phyloP scores from a whole-genome alignment of 2,113 vertebrate genomes.

The Lanius collurio region DNA sequence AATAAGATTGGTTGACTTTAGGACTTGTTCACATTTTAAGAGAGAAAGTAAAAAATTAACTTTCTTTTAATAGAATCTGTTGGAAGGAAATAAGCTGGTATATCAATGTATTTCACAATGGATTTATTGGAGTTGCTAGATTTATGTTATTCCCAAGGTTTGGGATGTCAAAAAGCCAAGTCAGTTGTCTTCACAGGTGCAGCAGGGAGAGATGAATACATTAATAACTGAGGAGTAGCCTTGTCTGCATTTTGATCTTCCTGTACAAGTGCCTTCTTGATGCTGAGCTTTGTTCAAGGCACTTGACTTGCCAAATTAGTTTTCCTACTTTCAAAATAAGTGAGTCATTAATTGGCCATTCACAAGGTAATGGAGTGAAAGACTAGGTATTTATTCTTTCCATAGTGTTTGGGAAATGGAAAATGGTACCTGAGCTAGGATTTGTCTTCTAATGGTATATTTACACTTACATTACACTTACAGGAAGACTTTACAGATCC shows the following conservation, averaged over 20 bases:
- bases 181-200: not conserved
- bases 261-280: not conserved
- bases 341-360: not conserved
- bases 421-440: not conserved
- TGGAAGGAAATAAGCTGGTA: not conserved
- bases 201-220: not conserved
- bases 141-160: not conserved
- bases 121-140: not conserved
- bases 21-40: not conserved
- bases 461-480: too few species aligned
- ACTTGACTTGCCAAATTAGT: not conserved
- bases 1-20: not conserved
- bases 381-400: not conserved
- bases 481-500: slow-evolving; percentile 74
- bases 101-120: not conserved
- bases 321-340: not conserved
- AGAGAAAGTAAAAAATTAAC: not conserved
- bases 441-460: not conserved
- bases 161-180: not conserved
- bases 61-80: not conserved
- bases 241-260: not conserved
- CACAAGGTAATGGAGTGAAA: not conserved
- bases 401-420: not conserved
- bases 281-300: not conserved
- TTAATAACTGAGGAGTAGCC: not conserved